Evolutionary conservation across 1,140 invertebrate genomes (phyloP).

Genomic region (Diachasma alloeum): DNA sequence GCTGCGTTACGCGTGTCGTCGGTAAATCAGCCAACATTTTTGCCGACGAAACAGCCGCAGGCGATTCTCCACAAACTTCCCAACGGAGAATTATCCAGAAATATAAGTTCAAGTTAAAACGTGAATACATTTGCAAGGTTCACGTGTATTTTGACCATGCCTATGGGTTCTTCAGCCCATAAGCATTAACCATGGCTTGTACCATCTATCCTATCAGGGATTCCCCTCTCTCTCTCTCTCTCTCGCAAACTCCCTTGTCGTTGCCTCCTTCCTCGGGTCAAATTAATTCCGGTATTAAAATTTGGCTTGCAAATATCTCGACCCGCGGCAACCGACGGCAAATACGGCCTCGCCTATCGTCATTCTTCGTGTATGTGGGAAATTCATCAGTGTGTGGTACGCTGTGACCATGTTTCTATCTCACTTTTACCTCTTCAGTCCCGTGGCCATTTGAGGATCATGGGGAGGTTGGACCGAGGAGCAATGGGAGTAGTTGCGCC

Average conservation of each 20-base stretch:
- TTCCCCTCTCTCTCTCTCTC: background rate
- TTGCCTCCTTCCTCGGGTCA: slow-evolving; percentile 58
- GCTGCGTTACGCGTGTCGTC: too few species aligned
- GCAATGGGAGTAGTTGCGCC: slow-evolving; percentile 2
- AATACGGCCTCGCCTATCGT: slow-evolving; percentile 27
- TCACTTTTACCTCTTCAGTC: slow-evolving; percentile 15
- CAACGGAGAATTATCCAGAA: too few species aligned
- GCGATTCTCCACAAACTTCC: too few species aligned
- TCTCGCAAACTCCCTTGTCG: background rate
- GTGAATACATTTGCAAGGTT: too few species aligned
- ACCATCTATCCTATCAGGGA: too few species aligned
- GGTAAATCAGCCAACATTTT: too few species aligned
- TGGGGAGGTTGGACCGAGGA: background rate
- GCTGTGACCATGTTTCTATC: slow-evolving; percentile 10
- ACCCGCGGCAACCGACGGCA: slow-evolving; percentile 49
- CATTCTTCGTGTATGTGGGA: slow-evolving; percentile 20
- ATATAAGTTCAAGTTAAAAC: too few species aligned
- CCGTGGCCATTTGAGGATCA: background rate
- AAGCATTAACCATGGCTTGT: background rate
- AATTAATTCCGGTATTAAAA: slow-evolving; percentile 68
- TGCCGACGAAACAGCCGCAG: too few species aligned
- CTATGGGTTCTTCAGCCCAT: background rate
- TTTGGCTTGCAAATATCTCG: slow-evolving; percentile 67
- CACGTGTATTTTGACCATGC: background rate
- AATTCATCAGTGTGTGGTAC: background rate